Evolutionary conservation across 2,888 invertebrate genomes (phyloP), one percentile per base, ranked within the genome.

Genomic region (Masnerella sp.): DNA sequence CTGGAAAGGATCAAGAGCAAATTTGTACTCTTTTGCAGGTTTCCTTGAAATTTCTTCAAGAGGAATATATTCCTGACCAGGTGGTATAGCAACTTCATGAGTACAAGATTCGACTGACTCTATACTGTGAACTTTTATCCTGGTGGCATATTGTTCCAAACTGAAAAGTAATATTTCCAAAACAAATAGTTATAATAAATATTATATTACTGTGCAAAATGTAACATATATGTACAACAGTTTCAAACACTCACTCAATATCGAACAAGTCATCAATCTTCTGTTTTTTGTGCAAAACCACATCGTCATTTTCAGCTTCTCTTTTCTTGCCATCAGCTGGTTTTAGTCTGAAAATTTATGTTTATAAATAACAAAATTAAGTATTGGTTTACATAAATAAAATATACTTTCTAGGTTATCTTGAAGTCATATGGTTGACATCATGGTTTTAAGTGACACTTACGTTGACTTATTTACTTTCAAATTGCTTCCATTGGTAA

Each of bases 1-100:
- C 87, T 99, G 99, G 88, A 99, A 99, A 0, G 98, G 95, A 91
- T 99, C 99, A 68, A 99, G 89, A 59, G 95, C 93, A 83, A 99
- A 99, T 72, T 94, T 93, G 86, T 98, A 99, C 72, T 94, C 94
- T 87, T 97, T 97, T 0, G 96, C 95, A 0, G 98, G 96, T 78
- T 93, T 92, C 0, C 90, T 89, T 2, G 89, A 88, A 1, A 89
- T 86, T 2, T 90, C 89, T 64, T 90, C 87, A 25, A 92, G 88
- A 5, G 91, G 90, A 22, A 90, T 89, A 85, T 95, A 98, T 56
- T 94, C 93, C 77, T 94, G 92, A 75, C 93, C 94, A 0, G 96
- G 96, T 38, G 99, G 98, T 56, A 96, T 91, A 0, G 98, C 98
- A 43, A 97, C 98, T 89, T 99, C 98, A 85, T 99, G 99, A 9